A percentile compares a stretch with the other conserved stretches of the same genome.
These are phyloP conservation scores for Macrosteles quadrilineatus DNA, from an alignment of 1,140 invertebrate species.

Conservation along the genomic window DNA sequence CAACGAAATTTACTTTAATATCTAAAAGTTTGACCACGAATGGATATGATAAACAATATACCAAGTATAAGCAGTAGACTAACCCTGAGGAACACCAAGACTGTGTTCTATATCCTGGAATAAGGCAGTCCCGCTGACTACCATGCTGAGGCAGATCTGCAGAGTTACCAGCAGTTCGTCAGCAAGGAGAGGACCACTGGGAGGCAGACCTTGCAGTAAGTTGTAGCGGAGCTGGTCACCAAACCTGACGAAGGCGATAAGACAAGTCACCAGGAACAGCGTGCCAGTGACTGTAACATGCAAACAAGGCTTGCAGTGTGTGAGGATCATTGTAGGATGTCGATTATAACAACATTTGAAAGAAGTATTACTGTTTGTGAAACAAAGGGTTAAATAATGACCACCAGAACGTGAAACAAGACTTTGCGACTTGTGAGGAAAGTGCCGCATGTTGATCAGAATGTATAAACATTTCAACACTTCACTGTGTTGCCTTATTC, in stretches of 20 bases:
- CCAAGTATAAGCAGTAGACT: too few species aligned
- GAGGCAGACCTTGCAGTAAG: conserved; percentile 57
- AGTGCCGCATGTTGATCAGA: too few species aligned
- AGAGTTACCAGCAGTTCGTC: conserved; percentile 68
- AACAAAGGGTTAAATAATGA: neutral
- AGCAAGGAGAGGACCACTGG: conserved; percentile 54
- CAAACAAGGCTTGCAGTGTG: too few species aligned
- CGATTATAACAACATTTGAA: too few species aligned
- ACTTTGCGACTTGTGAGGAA: too few species aligned
- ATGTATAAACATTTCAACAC: too few species aligned
- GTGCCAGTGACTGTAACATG: conserved; percentile 57
- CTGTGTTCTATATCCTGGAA: conserved; percentile 72
- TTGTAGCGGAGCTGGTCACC: conserved; percentile 56
- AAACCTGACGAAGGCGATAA: conserved; percentile 62
- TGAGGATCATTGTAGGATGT: too few species aligned
- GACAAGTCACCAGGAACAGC: conserved; percentile 64
- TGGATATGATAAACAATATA: too few species aligned
- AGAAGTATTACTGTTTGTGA: neutral
- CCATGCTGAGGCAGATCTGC: conserved; percentile 74
- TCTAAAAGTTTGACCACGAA: too few species aligned
- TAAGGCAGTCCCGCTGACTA: conserved; percentile 69
- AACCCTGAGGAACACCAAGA: conserved; percentile 60
- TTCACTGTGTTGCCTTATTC: too few species aligned
- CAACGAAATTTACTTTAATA: too few species aligned
- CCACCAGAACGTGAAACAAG: too few species aligned